Conservation (phyloP, 1,140 invertebrate species). For the Lepidurus packardi region DNA sequence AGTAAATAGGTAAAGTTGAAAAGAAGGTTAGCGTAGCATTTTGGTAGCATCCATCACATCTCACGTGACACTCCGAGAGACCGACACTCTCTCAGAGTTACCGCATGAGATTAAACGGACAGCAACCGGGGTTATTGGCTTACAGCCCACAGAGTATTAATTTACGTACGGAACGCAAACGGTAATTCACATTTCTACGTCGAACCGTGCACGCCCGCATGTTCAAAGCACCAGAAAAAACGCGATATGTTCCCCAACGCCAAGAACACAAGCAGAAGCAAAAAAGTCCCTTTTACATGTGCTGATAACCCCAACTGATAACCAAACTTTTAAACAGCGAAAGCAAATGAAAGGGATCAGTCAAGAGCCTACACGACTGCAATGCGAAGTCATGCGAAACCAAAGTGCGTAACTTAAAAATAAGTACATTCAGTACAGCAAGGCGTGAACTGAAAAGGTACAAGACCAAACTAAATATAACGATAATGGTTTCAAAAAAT, state of each 20-base stretch:
- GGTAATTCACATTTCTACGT: neutral
- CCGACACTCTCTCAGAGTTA: constrained; percentile 71
- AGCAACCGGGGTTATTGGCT: constrained; percentile 43
- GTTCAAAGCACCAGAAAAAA: too few relatives aligned
- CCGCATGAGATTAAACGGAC: constrained; percentile 78
- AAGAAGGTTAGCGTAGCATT: constrained; percentile 43
- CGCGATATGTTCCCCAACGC: too few relatives aligned
- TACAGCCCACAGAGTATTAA: neutral
- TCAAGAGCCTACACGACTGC: too few relatives aligned
- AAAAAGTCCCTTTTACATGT: too few relatives aligned
- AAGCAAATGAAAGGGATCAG: too few relatives aligned
- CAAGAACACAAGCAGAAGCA: too few relatives aligned
- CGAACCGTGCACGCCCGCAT: too few relatives aligned
- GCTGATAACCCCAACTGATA: too few relatives aligned
- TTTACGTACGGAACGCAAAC: constrained; percentile 16
- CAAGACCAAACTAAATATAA: neutral
- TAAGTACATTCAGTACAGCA: neutral
- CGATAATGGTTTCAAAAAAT: constrained; percentile 1
- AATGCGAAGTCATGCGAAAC: too few relatives aligned
- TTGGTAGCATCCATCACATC: constrained; percentile 52
- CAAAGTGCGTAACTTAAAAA: neutral
- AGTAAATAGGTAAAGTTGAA: constrained; percentile 43
- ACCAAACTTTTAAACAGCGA: too few relatives aligned
- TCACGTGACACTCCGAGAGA: constrained; percentile 65
- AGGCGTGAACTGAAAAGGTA: neutral